These are phyloP conservation scores for Crambe crambe DNA, from an alignment of 37 sponge, comb jelly and placozoan genomes.

Conservation along the genomic window DNA sequence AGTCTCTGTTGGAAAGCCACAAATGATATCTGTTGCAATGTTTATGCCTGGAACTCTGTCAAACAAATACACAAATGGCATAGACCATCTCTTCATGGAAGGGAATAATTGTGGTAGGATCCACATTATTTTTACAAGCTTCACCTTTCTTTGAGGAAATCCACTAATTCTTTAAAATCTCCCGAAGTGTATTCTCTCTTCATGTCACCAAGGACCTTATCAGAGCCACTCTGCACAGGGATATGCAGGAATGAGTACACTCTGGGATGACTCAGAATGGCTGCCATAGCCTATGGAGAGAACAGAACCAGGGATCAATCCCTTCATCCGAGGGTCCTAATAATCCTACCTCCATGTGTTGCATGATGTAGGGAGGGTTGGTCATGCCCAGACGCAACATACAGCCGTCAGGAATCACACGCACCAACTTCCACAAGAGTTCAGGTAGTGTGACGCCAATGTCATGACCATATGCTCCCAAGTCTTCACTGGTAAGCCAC, in stretches of 20 bases:
- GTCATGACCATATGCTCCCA: slow-evolving; percentile 94
- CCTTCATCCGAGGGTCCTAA: neutral
- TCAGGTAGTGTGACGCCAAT: slow-evolving; percentile 91
- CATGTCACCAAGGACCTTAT: slow-evolving; percentile 91
- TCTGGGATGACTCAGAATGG: slow-evolving; percentile 80
- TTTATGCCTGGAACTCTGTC: slow-evolving; percentile 90
- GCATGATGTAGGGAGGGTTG: slow-evolving; percentile 97
- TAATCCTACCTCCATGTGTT: slow-evolving; percentile 78
- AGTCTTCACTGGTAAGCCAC: slow-evolving; percentile 96
- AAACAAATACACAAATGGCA: neutral
- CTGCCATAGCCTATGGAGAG: slow-evolving; percentile 83
- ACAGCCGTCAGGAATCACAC: slow-evolving; percentile 86
- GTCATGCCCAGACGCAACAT: slow-evolving; percentile 98
- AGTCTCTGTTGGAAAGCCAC: slow-evolving; percentile 97
- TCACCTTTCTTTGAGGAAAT: slow-evolving; percentile 77
- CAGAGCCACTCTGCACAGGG: slow-evolving; percentile 96
- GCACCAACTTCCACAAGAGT: slow-evolving; percentile 90
- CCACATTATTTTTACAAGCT: neutral
- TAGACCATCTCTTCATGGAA: neutral
- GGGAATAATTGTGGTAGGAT: neutral
- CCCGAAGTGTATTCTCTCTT: slow-evolving; percentile 87
- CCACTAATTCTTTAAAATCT: slow-evolving; percentile 83
- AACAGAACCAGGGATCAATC: neutral
- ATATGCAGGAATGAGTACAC: slow-evolving; percentile 98
- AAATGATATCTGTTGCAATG: slow-evolving; percentile 99